Evolutionary conservation across 1,140 invertebrate genomes (phyloP).

Genomic region (Tetramorium simillimum): DNA sequence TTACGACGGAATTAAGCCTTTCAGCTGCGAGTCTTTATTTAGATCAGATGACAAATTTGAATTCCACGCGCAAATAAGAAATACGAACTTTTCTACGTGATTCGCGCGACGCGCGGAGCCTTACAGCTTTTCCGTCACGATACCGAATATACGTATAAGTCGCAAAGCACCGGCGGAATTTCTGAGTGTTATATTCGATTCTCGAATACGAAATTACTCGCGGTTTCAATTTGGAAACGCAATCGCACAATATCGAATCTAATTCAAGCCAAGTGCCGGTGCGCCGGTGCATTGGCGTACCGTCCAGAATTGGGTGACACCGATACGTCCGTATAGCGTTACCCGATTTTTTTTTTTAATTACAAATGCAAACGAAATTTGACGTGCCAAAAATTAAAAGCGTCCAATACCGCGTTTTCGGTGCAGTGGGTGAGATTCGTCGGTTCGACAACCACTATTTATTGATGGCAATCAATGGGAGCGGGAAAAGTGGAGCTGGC

Average conservation of each 20-base stretch:
- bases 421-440: constrained; percentile 5
- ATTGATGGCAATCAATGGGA: constrained; percentile 47
- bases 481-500: not conserved
- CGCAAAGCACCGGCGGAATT: not conserved
- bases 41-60: constrained; percentile 1
- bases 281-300: not conserved
- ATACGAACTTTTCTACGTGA: not conserved
- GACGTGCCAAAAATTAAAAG: constrained; percentile 60
- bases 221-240: constrained; percentile 35
- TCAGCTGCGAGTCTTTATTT: not conserved
- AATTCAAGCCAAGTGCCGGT: constrained; percentile 21
- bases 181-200: constrained; percentile 23
- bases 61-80: not conserved
- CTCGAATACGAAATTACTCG: constrained; percentile 30
- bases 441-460: constrained; percentile 44
- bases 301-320: constrained; percentile 25
- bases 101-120: not conserved
- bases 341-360: constrained; percentile 34
- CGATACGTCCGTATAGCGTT: not conserved
- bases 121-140: not conserved
- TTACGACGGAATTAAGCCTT: not conserved
- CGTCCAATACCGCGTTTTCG: constrained; percentile 29
- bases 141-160: not conserved
- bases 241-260: constrained; percentile 34
- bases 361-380: constrained; percentile 58